A percentile compares a stretch with the other conserved stretches of the same genome.
phyloP scores from a whole-genome alignment of 2,797 vertebrate species.

The Siniperca obscura region DNA sequence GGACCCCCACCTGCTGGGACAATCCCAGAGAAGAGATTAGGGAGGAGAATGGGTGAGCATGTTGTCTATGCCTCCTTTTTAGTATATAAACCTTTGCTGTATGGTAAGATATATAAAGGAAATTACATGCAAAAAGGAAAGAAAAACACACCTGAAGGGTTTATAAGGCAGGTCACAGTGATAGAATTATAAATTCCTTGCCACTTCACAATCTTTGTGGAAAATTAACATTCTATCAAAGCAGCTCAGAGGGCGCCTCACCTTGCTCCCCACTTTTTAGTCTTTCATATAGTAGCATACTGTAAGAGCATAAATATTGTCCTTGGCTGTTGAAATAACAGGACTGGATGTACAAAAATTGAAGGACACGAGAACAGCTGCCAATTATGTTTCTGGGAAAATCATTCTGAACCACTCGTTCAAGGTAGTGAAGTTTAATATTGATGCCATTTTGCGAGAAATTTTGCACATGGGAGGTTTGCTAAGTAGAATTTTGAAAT shows the following conservation, averaged over 20 bases:
- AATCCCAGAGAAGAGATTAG: constrained; percentile 37
- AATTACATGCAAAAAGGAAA: background rate
- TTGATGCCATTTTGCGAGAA: background rate
- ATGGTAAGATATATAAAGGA: background rate
- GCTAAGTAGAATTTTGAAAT: background rate
- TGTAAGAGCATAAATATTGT: constrained; percentile 21
- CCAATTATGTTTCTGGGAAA: background rate
- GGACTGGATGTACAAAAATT: constrained; percentile 44
- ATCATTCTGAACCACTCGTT: constrained; percentile 22
- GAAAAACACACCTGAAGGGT: background rate
- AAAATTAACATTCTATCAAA: constrained; percentile 25
- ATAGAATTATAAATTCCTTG: background rate
- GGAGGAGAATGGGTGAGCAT: background rate
- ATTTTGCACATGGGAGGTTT: background rate
- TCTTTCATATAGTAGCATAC: constrained; percentile 36
- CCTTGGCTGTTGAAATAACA: constrained; percentile 53
- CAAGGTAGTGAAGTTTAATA: constrained; percentile 31
- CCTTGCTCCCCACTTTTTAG: background rate
- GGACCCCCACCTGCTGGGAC: constrained; percentile 30
- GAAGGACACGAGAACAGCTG: constrained; percentile 46
- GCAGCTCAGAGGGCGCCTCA: constrained; percentile 1
- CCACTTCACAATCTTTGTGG: background rate
- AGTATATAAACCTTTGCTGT: background rate
- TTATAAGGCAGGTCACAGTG: background rate
- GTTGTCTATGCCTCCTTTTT: background rate